A percentile compares a stretch with the other conserved stretches of the same genome.
Conservation (phyloP, 2,888 invertebrate species). For the Colletes collaris region DNA sequence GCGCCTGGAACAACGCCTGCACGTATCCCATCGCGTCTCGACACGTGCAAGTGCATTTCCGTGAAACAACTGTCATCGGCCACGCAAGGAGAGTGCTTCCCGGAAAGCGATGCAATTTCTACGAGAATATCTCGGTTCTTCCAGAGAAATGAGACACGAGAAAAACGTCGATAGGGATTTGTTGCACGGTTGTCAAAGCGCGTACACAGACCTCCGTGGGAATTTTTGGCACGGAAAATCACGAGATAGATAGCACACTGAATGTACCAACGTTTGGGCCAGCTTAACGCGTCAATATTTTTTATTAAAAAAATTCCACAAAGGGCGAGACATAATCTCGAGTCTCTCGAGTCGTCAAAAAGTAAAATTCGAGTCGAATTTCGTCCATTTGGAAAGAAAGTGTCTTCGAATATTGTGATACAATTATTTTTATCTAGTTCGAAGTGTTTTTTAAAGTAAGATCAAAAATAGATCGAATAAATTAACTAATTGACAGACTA, state of each 20-base stretch:
- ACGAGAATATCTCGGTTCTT: conserved; percentile 28
- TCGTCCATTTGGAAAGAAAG: neutral
- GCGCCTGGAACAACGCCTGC: conserved; percentile 13
- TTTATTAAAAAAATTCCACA: no score
- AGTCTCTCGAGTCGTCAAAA: no score
- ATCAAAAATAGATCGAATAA: no score
- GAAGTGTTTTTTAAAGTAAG: no score
- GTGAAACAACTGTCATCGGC: conserved; percentile 52
- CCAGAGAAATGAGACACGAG: conserved; percentile 11
- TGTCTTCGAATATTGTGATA: no score
- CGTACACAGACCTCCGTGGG: neutral
- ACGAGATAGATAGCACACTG: neutral
- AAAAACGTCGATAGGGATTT: conserved; percentile 43
- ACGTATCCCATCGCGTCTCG: conserved; percentile 16
- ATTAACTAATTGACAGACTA: no score
- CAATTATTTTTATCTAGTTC: no score
- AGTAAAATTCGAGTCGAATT: no score
- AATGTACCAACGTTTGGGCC: no score
- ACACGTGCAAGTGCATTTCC: conserved; percentile 38
- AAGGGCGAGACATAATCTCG: no score
- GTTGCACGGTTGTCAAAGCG: conserved; percentile 21
- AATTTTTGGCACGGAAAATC: conserved; percentile 9
- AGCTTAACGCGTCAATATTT: no score
- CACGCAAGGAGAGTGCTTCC: conserved; percentile 38
- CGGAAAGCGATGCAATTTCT: conserved; percentile 42